Base-by-base conservation (phyloP, 92 coral and sea anemone genomes). In the Epizoanthus stellaris region DNA sequence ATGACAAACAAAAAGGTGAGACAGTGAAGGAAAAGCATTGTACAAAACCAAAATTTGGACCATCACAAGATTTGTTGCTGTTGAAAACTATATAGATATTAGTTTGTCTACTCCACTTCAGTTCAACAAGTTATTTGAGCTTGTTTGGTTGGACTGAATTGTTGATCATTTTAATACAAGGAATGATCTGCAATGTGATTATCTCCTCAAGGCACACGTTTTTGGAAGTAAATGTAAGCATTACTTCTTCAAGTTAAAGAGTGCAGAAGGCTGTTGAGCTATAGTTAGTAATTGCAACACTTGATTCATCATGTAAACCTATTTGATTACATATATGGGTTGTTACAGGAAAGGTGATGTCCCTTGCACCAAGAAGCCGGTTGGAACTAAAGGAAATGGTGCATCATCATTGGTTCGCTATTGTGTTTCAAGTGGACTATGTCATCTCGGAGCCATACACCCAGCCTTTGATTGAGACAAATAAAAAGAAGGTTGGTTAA, bases 371-470 rank as follows among this genome's bases (percentile, higher is more conserved):
- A 71, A 86, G 95, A 43, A 96, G 99, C 87, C 91, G 99, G 39
- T 92, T 96, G 56, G 94, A 96, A 72, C 90, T 96, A 39, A 89
- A 92, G 5, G 99, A 96, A 80, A 91, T 96, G 56, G 98, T 96
- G 4, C 85, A 87, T 42, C 98, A 93, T 58, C 94, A 87, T 6
- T 85, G 93, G 75, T 94, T 92, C 84, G 97, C 97, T 15, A 92
- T 96, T 80, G 94, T 96, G n/a, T 96, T 94, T 84, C 98, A 96
- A 86, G 77, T 96, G 70, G 94, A 94, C 80, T 96, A 96, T 83
- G 97, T 96, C 72, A 90, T 94, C 68, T 92, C 98, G 30, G 99
- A 96, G 63, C 98, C 95, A 21, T 96, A 88, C 85, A 88, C 97
- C 13, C 98, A 95, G 52, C 99, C 99, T 0, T 84, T 96, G 49